Evolutionary conservation across 2,113 vertebrate species (phyloP), one percentile per base, ranked within the genome.

Genomic region (Catharus minimus): DNA sequence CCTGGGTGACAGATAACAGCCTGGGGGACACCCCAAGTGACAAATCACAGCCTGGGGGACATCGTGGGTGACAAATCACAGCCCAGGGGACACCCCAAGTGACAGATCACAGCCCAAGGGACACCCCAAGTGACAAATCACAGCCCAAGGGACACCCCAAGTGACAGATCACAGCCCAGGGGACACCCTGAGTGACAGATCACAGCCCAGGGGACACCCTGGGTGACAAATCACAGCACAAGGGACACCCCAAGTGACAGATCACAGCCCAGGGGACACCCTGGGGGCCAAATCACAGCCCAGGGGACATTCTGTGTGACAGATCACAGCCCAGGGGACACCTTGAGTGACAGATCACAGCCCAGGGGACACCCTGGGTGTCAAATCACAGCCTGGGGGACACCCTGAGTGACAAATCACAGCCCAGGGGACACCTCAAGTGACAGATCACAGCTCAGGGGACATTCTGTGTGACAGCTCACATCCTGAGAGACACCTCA

Each of bases 81-180:
- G 7, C 9, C 16, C 22, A 15, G 5, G 46, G 33, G 33, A 33
- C 33, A 33, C 15, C 4, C 15, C 0, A 1, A 10, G 46, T 33
- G 36, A 71, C 65, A 71, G 5, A 66, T 28, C 18, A 9, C 50
- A 71, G 5, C 7, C 10, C 3, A 5, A 7, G 23, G 24, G 24
- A 47, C 46, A 47, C 7, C 46, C 22, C 12, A 13, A 23, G 12
- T 20, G 38, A 71, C 23, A 71, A 4, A 67, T 28, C 18, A 9
- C 16, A 38, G 7, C 7, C 15, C 5, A 8, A 7, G 23, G 47
- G 24, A 47, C 46, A 47, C 7, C 46, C 22, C 22, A 23, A 23
- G 12, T 20, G 38, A 71, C 23, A 71, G 4, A 67, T 28, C 18
- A 9, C 22, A 38, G 7, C 7, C 11, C 22, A 11, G 5, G 36